phyloP scores from a whole-genome alignment of 2,113 vertebrate species.

The Pan paniscus region DNA sequence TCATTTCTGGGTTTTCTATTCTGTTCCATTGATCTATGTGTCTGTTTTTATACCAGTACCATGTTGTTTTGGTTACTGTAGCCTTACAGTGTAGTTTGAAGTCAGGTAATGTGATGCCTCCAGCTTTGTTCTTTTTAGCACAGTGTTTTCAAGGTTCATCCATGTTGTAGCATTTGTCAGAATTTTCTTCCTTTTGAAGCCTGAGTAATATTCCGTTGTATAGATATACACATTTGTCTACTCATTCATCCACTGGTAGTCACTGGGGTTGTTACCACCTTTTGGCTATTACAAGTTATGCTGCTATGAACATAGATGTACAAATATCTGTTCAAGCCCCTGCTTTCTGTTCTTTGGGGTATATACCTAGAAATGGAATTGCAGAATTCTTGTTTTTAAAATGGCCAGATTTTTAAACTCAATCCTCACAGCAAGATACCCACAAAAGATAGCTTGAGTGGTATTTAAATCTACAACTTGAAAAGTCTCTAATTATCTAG shows the following conservation, averaged over 20 bases:
- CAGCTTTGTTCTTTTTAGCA: not conserved
- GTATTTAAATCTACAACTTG: slow-evolving; percentile 17
- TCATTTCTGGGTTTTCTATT: no score
- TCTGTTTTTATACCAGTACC: no score
- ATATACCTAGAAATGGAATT: not conserved
- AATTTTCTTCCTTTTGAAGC: not conserved
- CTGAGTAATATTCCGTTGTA: not conserved
- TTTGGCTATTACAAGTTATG: not conserved
- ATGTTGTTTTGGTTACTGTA: no score
- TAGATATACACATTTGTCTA: not conserved
- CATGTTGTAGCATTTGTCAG: not conserved
- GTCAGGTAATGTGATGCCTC: no score
- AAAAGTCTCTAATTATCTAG: no score
- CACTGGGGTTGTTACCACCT: not conserved
- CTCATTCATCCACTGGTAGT: not conserved
- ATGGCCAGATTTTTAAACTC: slow-evolving; percentile 31
- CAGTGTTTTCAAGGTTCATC: not conserved
- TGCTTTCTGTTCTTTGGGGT: not conserved
- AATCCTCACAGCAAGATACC: not conserved
- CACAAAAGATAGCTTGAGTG: not conserved
- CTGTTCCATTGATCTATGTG: no score
- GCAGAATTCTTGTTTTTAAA: not conserved
- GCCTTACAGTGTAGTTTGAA: no score
- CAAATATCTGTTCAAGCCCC: not conserved
- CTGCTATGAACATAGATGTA: not conserved